Base-by-base conservation (phyloP, 2,797 vertebrate species). In the Lycodopsis pacificus region DNA sequence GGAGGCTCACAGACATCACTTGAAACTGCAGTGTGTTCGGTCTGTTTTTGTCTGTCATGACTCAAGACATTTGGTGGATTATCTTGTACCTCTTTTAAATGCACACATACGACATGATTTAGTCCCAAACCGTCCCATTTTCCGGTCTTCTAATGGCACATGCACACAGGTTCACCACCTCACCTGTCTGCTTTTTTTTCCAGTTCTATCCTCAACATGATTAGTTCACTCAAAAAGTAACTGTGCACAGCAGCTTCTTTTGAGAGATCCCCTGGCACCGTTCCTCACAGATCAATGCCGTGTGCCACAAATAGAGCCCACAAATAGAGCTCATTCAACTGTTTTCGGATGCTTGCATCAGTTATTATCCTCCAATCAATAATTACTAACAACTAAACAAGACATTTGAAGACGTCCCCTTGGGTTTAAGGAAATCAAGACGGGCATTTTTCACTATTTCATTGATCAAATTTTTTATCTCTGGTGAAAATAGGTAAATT, bases 131-230 rank as follows among this genome's bases (percentile, higher is more conserved):
- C 7, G 46, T 30, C 15, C 76, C 63, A 46, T 7, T 36, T 62
- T 14, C 40, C n/a, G 9, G 10, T 4, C 7, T 71, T 44, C 17
- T 7, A 6, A 42, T 58, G 25, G 6, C 49, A 36, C 73, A 68
- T 7, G 15, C 25, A 27, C 32, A 19, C 62, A 40, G 12, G 30
- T 63, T 30, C 73, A 20, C 32, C 22, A 30, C 65, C 72, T 59
- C 64, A 58, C 11, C 63, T 59, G 20, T 64, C 66, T 65, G 54
- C 14, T 8, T 53, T n/a, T 51, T n/a, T n/a, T 13, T 36, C 49
- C 25, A 48, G 19, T 49, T 61, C 54, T 66, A 17, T 58, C 30
- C 44, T 62, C 75, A 67, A 9, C 65, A 68, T 59, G 77, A 72
- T 71, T 46, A 30, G 53, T n/a, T 5, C 34, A 62, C 59, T 63